Base-by-base conservation (phyloP, 2,888 invertebrate species). In the Thyatira batis region DNA sequence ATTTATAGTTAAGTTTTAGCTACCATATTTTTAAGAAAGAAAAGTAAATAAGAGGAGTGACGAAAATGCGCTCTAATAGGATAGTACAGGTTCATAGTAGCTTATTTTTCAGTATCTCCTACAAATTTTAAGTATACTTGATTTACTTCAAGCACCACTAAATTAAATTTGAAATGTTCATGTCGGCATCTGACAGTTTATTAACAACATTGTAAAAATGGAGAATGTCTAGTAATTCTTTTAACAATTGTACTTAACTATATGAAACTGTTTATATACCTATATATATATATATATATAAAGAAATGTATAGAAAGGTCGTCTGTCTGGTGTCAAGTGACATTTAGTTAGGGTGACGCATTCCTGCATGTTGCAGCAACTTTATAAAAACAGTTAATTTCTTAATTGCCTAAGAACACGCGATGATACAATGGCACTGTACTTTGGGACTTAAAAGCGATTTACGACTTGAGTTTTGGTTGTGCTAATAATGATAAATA, bases 311-410 rank as follows among this genome's bases (percentile, higher is more conserved):
- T 48, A 17, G 48, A 66, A 65, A 69, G 67, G 69, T 71, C 52
- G 52, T 44, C 57, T 63, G 70, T 64, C 65, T 60, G 70, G 74
- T 68, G 65, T 77, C 73, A 71, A 77, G 76, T 76, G 78, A 73
- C 74, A 73, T 76, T 77, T 66, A 58, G 55, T 51, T 53, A 53
- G 77, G 80, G 78, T 73, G 78, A 73, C 76, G 71, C 68, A 63
- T 65, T 63, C 55, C 57, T 61, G 53, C 45, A 63, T 69, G 80
- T 63, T 25, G 60, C 57, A 52, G 61, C n/a, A 21, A 66, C 43
- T 43, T 9, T 17, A 13, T 4, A 0, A 46, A 45, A 54, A 49
- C 4, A 46, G 54, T 28, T 13, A 45, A 33, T n/a, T 25, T 11
- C 11, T 2, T 17, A 53, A 55, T 44, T 43, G 20, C 9, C 49